Base-by-base conservation (phyloP, 2,888 invertebrate species). In the Heterodera filipjevi region DNA sequence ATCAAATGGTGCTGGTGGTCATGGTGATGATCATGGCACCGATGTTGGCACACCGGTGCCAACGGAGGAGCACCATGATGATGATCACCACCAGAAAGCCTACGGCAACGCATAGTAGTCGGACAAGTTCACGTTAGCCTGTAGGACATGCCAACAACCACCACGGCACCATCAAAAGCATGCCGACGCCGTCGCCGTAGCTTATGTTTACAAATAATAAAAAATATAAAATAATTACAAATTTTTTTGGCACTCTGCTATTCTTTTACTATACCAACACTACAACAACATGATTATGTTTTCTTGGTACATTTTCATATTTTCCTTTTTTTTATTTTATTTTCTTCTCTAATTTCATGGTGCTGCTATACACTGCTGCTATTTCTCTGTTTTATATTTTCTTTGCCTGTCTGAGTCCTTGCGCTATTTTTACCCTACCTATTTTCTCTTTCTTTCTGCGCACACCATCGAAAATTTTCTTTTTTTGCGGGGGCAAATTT, bases 341-440 rank as follows among this genome's bases (percentile, higher is more conserved):
- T 71, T 71, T 71, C 35, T 71, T 19, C 32, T 14, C 27, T 8
- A 44, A 27, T 27, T n/a, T 70, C 10, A 2, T 8, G 30, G n/a
- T 30, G 70, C 35, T 33, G n/a, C 70, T 70, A n/a, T 39, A 39
- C 39, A 39, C 14, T 49, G 71, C 44, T 35, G 22, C 44, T 30
- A 35, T 33, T 59, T 14, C n/a, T 73, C 44, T 49, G 49, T 59
- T 27, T 75, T 22, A 30, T 66, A 64, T 35, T n/a, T 27, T 59
- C 27, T 59, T 27, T 59, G 59, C 59, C 68, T 68, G 68, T 68
- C 35, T 49, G 49, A 49, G 16, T 16, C 49, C 19, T 49, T 49
- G 49, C 49, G 49, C 66, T 74, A 44, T 39, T 74, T 64, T 33
- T 53, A 44, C 2, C 53, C 35, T 32, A 35, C 8, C 73, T 72